Conservation (phyloP, 2,888 invertebrate species). For the Subacronicta megacephala region DNA sequence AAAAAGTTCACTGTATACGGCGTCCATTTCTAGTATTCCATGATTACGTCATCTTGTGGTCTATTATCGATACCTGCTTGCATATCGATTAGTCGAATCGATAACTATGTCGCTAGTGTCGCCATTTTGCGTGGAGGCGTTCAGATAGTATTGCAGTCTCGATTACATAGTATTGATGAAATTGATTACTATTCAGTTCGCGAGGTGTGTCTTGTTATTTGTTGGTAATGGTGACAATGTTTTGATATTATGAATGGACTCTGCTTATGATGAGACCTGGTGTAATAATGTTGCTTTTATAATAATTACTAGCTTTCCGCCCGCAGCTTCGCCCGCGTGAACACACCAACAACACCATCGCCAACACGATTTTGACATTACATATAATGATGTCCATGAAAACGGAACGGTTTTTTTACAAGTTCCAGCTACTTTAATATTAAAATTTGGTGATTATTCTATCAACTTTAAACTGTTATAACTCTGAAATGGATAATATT, state of each 20-base stretch:
- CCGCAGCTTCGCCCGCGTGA: no score
- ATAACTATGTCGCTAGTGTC: constrained; percentile 20
- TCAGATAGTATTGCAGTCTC: constrained; percentile 26
- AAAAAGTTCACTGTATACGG: constrained; percentile 1
- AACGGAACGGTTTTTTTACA: no score
- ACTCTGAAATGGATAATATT: no score
- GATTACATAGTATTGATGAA: constrained; percentile 18
- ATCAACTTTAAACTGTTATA: no score
- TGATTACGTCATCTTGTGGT: constrained; percentile 35
- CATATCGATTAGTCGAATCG: constrained; percentile 38
- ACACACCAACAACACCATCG: no score
- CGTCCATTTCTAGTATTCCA: constrained; percentile 12
- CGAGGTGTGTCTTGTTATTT: constrained; percentile 13
- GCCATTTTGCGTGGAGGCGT: constrained; percentile 33
- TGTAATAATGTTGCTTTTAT: no score
- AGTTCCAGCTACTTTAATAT: no score
- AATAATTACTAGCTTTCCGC: no score
- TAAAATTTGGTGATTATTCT: no score
- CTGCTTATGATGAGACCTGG: no score
- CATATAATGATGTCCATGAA: no score
- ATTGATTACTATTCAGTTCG: constrained; percentile 39
- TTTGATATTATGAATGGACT: constrained; percentile 2
- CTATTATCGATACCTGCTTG: constrained; percentile 34
- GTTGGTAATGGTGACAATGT: constrained; percentile 24
- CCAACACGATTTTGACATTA: no score